Base-by-base conservation (phyloP, 2,888 invertebrate species). In the Asteroscopus sphinx region DNA sequence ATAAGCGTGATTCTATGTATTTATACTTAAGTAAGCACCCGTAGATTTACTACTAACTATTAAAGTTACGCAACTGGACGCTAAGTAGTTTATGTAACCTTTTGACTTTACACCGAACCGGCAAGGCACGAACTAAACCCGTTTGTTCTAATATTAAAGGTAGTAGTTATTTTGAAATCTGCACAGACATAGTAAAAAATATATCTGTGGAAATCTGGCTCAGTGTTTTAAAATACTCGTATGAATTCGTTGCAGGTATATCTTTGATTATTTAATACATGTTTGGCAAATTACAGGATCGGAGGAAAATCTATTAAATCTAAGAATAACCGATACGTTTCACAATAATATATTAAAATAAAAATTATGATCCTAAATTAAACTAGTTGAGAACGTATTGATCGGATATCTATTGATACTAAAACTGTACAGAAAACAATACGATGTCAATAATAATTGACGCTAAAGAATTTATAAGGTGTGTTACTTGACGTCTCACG, bases 71-170 rank as follows among this genome's bases (percentile, higher is more conserved):
- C 40, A 63, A 70, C 51, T 58, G 37, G 55, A 65, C 37, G 53
- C 32, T 47, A 62, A 67, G 59, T 48, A 55, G 53, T 67, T 55
- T 52, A 73, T 35, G 54, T 60, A 67, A 70, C 75, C 75, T 74
- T 67, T 75, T 71, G 71, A 73, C 67, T 61, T 71, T 62, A 56
- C 44, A 30, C 32, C 48, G 47, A 54, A 56, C 67, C 40, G 52
- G 55, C 63, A 63, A 39, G 54, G 15, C 72, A 65, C 61, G 62
- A 71, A 62, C 56, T 53, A 45, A 71, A 46, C 63, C 53, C 52
- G 57, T 57, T 59, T 58, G 39, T 58, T 52, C 42, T 25, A 54
- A 55, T 70, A 64, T 48, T 54, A 56, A 46, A 46, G 39, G 39
- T 47, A 40, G 37, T 39, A 59, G 67, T 67, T 59, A 59, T 71